phyloP scores from a whole-genome alignment of 2,113 vertebrate species.

The Megaceryle torquata region DNA sequence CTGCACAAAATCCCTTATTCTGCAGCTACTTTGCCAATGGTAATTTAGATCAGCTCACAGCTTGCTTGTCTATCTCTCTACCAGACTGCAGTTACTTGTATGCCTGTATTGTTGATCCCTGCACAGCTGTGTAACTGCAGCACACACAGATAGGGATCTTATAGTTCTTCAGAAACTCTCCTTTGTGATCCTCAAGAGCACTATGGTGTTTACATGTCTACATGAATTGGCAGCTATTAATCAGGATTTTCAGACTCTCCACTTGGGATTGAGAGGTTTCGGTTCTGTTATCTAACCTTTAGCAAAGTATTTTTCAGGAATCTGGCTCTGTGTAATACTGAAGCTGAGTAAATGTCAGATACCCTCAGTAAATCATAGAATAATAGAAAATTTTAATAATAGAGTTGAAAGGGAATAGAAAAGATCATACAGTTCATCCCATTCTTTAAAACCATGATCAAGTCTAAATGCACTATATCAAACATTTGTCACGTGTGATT shows the following conservation, averaged over 20 bases:
- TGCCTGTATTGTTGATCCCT: not conserved
- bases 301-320: not conserved
- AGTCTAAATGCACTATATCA: not conserved
- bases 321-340: not conserved
- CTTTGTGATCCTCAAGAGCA: not conserved
- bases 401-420: not conserved
- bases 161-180: not conserved
- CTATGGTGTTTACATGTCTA: not conserved
- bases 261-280: not conserved
- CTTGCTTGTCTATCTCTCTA: not conserved
- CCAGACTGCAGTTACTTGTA: not conserved
- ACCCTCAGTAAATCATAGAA: not conserved
- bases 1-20: not conserved
- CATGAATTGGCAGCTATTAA: not conserved
- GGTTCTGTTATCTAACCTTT: not conserved
- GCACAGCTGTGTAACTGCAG: not conserved
- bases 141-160: not conserved
- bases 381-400: not conserved
- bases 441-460: not conserved
- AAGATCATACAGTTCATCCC: not conserved
- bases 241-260: not conserved
- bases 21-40: not conserved
- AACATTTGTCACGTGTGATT: not conserved
- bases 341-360: slow-evolving; percentile 8
- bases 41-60: not conserved